phyloP scores from a whole-genome alignment of 2,888 invertebrate species.

The Scrobipalpa atriplicella region DNA sequence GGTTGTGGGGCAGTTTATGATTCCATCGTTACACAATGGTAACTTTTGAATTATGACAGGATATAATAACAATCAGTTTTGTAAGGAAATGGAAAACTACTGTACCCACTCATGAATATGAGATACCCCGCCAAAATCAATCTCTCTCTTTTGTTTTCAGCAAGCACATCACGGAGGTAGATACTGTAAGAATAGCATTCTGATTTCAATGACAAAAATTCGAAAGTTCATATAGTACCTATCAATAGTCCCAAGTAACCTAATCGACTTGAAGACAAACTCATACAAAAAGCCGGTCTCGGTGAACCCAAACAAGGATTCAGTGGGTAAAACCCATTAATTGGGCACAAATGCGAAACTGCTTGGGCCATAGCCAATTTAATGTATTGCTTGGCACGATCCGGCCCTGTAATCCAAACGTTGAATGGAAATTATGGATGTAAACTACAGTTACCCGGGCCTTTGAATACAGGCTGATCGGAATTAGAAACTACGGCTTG shows the following conservation, averaged over 20 bases:
- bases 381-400: slow-evolving; percentile 75
- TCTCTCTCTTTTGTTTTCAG: no score
- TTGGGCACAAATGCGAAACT: slow-evolving; percentile 65
- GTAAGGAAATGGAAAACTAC: no score
- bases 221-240: no score
- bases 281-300: slow-evolving; percentile 26
- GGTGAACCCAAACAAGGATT: slow-evolving; percentile 40
- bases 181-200: no score
- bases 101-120: no score
- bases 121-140: no score
- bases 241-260: not conserved
- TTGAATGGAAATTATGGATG: slow-evolving; percentile 67
- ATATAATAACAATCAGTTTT: no score
- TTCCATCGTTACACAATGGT: no score
- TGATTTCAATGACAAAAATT: no score
- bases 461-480: slow-evolving; percentile 26
- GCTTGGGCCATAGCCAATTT: slow-evolving; percentile 74
- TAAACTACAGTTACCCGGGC: slow-evolving; percentile 31
- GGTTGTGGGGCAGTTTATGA: no score
- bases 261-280: not conserved
- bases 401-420: slow-evolving; percentile 57
- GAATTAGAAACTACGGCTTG: not conserved
- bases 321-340: slow-evolving; percentile 67
- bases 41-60: no score
- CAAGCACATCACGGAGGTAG: no score